Conservation (phyloP, 2,888 invertebrate genomes). For the Tipula confusa region DNA sequence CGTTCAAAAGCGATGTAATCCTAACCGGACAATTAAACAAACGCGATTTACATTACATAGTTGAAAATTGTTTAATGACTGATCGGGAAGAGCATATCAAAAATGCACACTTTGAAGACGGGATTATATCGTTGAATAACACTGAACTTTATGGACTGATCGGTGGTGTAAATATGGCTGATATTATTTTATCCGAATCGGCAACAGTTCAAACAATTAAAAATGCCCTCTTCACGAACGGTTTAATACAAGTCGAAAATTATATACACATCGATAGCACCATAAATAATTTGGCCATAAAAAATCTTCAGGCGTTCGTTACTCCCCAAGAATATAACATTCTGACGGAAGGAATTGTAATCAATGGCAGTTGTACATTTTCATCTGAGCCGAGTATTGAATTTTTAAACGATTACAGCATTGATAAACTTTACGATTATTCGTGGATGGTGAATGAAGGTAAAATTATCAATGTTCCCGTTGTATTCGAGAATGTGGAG, state of each 20-base stretch:
- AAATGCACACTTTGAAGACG: conserved; percentile 45
- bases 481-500: neutral
- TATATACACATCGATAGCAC: neutral
- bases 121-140: neutral
- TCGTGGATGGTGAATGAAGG: conserved; percentile 28
- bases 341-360: conserved; percentile 34
- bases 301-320: conserved; percentile 43
- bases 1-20: conserved; percentile 38
- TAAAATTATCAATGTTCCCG: neutral
- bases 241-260: neutral
- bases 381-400: neutral
- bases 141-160: conserved; percentile 42
- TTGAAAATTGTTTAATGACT: conserved; percentile 52
- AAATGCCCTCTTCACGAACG: neutral
- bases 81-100: conserved; percentile 50
- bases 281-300: conserved; percentile 41
- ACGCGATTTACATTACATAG: conserved; percentile 48
- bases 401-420: neutral
- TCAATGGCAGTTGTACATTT: neutral
- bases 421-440: neutral
- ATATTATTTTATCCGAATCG: conserved; percentile 44
- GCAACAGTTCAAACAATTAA: conserved; percentile 35
- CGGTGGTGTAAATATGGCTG: conserved; percentile 48
- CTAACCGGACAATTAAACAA: conserved; percentile 48
- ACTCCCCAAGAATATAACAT: conserved; percentile 38